A percentile compares a stretch with the other conserved stretches of the same genome.
phyloP scores from a whole-genome alignment of 2,888 invertebrate genomes.

The Ceriagrion tenellum region DNA sequence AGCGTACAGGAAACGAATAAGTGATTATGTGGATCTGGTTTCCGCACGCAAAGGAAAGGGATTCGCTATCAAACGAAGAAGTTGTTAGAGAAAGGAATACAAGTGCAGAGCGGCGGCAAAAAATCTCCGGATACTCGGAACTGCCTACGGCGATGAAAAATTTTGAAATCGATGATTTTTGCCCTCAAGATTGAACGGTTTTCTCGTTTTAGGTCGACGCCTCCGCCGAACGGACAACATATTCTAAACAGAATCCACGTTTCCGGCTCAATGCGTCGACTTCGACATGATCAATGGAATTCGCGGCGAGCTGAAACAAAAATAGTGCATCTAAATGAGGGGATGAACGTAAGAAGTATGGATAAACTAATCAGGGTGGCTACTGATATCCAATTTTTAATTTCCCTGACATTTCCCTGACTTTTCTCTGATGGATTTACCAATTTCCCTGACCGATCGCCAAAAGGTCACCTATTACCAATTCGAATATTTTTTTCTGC shows the following conservation, averaged over 20 bases:
- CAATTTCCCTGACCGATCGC: no score
- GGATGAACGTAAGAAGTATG: not conserved
- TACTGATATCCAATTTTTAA: no score
- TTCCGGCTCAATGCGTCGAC: not conserved
- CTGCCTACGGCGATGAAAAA: not conserved
- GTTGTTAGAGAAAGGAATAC: not conserved
- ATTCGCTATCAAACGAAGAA: not conserved
- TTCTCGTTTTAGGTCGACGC: not conserved
- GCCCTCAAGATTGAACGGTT: not conserved
- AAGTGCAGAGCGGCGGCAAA: not conserved
- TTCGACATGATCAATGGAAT: not conserved
- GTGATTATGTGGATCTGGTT: no score
- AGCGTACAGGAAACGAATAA: not conserved
- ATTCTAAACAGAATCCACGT: not conserved
- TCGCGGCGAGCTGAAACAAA: not conserved
- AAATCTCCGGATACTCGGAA: not conserved
- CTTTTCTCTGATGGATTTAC: no score
- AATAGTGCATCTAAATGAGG: not conserved
- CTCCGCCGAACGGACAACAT: not conserved
- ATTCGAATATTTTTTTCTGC: no score
- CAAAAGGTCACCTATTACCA: no score
- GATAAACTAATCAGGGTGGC: no score
- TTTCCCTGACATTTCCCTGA: no score
- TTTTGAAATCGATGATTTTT: not conserved
- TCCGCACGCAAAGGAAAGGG: no score